Conservation (phyloP, 2,113 vertebrate genomes). For the Egretta garzetta region DNA sequence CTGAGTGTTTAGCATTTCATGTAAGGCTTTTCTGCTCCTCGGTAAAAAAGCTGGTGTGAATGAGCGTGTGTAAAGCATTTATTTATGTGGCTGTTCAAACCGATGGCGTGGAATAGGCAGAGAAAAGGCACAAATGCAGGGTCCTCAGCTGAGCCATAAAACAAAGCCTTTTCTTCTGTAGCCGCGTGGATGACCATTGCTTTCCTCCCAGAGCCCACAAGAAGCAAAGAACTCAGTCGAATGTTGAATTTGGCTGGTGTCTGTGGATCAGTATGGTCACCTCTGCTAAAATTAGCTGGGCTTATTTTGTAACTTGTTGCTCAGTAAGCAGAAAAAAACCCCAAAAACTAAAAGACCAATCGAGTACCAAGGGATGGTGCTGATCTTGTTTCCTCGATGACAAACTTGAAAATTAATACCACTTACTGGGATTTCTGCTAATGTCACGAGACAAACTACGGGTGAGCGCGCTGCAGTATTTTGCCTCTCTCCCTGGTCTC, state of each 20-base stretch:
- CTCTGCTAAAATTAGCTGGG: background rate
- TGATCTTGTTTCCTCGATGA: background rate
- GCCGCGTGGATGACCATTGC: accelerated
- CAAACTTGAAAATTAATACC: background rate
- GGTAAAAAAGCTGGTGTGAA: background rate
- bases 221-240: background rate
- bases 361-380: background rate
- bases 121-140: background rate
- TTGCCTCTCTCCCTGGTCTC: background rate
- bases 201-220: background rate
- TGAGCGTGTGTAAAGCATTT: background rate
- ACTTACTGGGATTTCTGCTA: background rate
- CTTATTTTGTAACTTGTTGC: background rate
- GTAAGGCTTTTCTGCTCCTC: background rate
- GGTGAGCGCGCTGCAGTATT: background rate
- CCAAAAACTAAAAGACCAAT: background rate
- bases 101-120: background rate
- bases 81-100: background rate
- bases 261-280: background rate
- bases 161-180: background rate
- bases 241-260: background rate
- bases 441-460: background rate
- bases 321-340: background rate
- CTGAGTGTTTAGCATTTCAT: background rate
- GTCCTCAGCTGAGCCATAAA: background rate